Evolutionary conservation across 1,140 invertebrate species (phyloP), one percentile per base, ranked within the genome.

Genomic region (Parasteatoda tepidariorum): DNA sequence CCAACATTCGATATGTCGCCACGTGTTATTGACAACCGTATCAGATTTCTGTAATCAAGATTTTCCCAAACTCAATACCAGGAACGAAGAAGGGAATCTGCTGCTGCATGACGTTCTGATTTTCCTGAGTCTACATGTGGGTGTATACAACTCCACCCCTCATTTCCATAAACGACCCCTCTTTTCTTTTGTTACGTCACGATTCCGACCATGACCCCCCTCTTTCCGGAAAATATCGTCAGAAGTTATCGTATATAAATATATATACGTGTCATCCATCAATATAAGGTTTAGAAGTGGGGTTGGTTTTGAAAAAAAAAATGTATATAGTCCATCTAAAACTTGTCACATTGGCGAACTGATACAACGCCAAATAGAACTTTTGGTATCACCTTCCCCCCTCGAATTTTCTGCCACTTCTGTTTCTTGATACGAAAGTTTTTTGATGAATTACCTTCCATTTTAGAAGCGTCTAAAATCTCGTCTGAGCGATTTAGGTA

Each of bases 401-500:
- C 13, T 61, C 48, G 18, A 48, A 11, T 66, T 79, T 48, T 30
- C 31, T 28, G 15, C 33, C 59, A 59, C 64, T 76, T 76, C 73
- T 76, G 24, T 9, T 30, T 61, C 34, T 76, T n/a, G 70, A 55
- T 74, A 74, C 38, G 73, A 22, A 31, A 34, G 54, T 28, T 28
- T 79, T 64, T 79, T 79, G 76, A 79, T 79, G 76, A 79, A 79
- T 79, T 79, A 59, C 76, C 76, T 31, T 67, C 76, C 64, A 79
- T 79, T 79, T 79, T 79, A 64, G 68, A 66, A 64, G 57, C 59
- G 74, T 66, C 74, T 76, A 61, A 76, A 79, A 79, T 79, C 76
- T 79, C 76, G 62, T 79, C 76, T 79, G 76, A 28, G 34, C 26
- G 41, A 68, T 78, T 79, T 67, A 64, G 34, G 33, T 18, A 41